These are phyloP conservation scores for Morone saxatilis DNA, from an alignment of 2,113 vertebrate species.

Conservation along the genomic window DNA sequence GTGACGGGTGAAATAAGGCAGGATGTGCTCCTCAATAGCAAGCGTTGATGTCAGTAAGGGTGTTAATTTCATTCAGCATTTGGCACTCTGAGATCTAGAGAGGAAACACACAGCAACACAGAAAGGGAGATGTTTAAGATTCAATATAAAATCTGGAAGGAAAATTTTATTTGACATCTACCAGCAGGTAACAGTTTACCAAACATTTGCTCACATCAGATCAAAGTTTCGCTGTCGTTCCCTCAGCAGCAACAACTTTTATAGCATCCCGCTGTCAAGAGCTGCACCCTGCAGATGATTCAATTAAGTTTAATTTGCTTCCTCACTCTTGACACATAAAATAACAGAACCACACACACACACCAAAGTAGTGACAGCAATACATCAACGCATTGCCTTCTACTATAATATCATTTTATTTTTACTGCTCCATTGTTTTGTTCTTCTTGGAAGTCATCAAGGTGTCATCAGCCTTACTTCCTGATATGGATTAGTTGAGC, in stretches of 20 bases:
- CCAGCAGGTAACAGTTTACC: conserved; percentile 47
- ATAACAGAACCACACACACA: background rate
- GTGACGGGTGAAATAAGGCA: conserved; percentile 14
- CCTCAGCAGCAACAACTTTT: conserved; percentile 34
- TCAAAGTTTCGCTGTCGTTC: conserved; percentile 59
- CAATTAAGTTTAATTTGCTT: conserved; percentile 61
- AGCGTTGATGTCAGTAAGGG: conserved; percentile 13
- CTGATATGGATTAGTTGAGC: conserved; percentile 19
- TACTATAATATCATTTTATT: conserved; percentile 9
- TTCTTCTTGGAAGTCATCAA: conserved; percentile 4
- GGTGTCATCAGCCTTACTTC: conserved; percentile 27
- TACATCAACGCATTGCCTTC: conserved; percentile 25
- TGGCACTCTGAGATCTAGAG: conserved; percentile 59
- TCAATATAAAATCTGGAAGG: conserved; percentile 6
- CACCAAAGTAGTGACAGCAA: conserved; percentile 5
- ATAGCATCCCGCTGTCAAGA: conserved; percentile 34
- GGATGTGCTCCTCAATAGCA: conserved; percentile 27
- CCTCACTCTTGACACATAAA: conserved; percentile 19
- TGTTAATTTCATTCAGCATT: conserved; percentile 51
- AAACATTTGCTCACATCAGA: conserved; percentile 41
- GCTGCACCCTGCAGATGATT: conserved; percentile 43
- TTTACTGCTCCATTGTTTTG: conserved; percentile 17
- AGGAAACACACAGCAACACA: conserved; percentile 61
- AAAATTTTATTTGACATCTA: conserved; percentile 22
- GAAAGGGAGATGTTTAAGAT: conserved; percentile 29